Conservation (phyloP, 1,140 invertebrate genomes). For the Anadara kagoshimensis region DNA sequence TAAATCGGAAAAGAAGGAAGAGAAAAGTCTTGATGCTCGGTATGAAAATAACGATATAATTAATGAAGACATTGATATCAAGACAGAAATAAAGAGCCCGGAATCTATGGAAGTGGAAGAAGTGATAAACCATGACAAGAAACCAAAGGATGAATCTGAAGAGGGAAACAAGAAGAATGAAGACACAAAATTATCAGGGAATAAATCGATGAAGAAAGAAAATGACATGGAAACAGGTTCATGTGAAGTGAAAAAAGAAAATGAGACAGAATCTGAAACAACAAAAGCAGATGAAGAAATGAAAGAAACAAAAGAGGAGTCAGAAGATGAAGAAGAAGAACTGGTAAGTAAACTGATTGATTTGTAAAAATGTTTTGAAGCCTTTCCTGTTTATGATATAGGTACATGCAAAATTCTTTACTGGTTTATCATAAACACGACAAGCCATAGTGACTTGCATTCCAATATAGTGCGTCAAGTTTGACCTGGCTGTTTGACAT, state of each 20-base stretch:
- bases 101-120: slow-evolving; percentile 28
- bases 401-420: too few species aligned
- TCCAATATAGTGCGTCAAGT: too few species aligned
- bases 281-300: background rate
- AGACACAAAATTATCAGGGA: slow-evolving; percentile 4
- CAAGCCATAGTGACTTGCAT: too few species aligned
- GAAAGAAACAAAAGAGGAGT: slow-evolving; percentile 9
- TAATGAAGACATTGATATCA: slow-evolving; percentile 13
- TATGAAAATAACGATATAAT: slow-evolving; percentile 11
- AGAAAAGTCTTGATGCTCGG: too few species aligned
- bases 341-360: too few species aligned
- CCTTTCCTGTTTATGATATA: too few species aligned
- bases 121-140: background rate
- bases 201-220: slow-evolving; percentile 35
- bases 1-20: slow-evolving; percentile 1
- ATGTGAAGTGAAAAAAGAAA: background rate
- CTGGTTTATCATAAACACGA: too few species aligned
- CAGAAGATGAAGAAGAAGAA: background rate
- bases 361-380: too few species aligned
- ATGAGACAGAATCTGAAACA: background rate
- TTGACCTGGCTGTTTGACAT: too few species aligned
- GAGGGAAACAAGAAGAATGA: slow-evolving; percentile 5
- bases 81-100: slow-evolving; percentile 28
- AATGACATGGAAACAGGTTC: slow-evolving; percentile 21
- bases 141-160: background rate